Evolutionary conservation across 2,888 invertebrate genomes (phyloP), one percentile per base, ranked within the genome.

Genomic region (Chymomyza amoena): DNA sequence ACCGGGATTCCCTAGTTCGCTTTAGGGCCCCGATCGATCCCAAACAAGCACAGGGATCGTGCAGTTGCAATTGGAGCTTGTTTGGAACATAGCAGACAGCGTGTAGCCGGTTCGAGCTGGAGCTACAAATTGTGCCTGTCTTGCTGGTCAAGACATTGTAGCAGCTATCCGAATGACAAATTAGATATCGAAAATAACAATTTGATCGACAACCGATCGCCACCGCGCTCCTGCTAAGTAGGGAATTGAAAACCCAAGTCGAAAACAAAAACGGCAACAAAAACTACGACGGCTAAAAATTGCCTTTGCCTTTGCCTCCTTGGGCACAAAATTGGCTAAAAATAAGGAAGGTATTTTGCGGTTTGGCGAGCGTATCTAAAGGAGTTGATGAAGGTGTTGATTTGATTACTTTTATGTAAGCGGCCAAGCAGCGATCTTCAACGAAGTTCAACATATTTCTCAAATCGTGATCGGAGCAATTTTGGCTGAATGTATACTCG

Each of bases 401-500:
- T 90, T 90, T 90, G 90, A 90, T 90, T 90, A 90, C 89, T 87
- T 89, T 88, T 88, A 89, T 86, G 77, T 81, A 83, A 87, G 84
- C 76, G 84, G 67, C 67, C 72, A 66, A 64, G 63, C 39, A 28
- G 63, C 68, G 62, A 72, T 71, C 69, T 73, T 68, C 68, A 69
- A 73, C 74, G 68, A 69, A 74, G 80, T 73, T 69, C 70, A 85
- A 73, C 83, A 87, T 80, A 84, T 87, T 77, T 80, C 65, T 73
- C 76, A 77, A 84, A 84, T 88, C 88, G 88, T 85, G 88, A 88
- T 88, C 87, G 73, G 72, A 68, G 82, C 80, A 87, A 83, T 83
- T 87, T 83, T 66, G 75, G 68, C 74, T 52, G 50, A 25, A 25
- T 57, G 57, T 25, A 57, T 57, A 25, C 68, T 60, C 72, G 72